These are phyloP conservation scores for Typhlichthys subterraneus DNA, from an alignment of 2,797 vertebrate species.

Conservation along the genomic window DNA sequence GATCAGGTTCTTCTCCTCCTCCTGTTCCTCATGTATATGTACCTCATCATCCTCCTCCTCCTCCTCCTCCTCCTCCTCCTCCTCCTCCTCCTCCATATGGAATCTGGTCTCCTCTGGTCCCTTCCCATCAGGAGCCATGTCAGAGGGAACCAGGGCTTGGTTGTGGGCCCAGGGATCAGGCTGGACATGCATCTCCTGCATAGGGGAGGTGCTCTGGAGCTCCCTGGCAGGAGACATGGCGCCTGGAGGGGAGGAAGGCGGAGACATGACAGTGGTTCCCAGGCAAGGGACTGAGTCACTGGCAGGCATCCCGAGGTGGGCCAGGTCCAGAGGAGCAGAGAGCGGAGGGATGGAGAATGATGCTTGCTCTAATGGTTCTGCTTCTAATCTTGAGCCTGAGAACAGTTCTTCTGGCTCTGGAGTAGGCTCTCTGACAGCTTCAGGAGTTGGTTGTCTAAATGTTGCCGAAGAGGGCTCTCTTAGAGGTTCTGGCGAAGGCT, in stretches of 20 bases:
- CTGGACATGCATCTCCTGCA: conserved; percentile 50
- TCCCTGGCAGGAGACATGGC: conserved; percentile 56
- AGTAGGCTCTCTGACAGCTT: conserved; percentile 21
- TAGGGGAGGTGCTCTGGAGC: conserved; percentile 41
- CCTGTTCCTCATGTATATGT: conserved; percentile 24
- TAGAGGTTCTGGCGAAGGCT: neutral
- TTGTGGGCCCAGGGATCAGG: conserved; percentile 52
- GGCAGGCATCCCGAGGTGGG: conserved; percentile 49
- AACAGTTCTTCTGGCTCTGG: neutral
- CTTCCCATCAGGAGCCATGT: conserved; percentile 31
- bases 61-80: conserved; percentile 33
- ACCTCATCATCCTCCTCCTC: conserved; percentile 34
- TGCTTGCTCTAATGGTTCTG: conserved; percentile 20
- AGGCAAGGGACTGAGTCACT: conserved; percentile 53
- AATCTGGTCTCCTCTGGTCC: conserved; percentile 33
- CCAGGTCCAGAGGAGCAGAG: conserved; percentile 54
- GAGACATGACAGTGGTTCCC: conserved; percentile 79
- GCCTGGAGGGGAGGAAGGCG: conserved; percentile 73
- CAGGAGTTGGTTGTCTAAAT: conserved; percentile 14
- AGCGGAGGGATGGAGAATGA: conserved; percentile 23
- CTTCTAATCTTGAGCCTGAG: conserved; percentile 20
- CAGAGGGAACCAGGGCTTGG: conserved; percentile 23
- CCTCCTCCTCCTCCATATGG: conserved; percentile 37
- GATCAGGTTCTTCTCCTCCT: conserved; percentile 53
- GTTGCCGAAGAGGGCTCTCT: neutral